These are phyloP conservation scores for Goniozus legneri DNA, from an alignment of 1,140 invertebrate genomes.

Conservation along the genomic window DNA sequence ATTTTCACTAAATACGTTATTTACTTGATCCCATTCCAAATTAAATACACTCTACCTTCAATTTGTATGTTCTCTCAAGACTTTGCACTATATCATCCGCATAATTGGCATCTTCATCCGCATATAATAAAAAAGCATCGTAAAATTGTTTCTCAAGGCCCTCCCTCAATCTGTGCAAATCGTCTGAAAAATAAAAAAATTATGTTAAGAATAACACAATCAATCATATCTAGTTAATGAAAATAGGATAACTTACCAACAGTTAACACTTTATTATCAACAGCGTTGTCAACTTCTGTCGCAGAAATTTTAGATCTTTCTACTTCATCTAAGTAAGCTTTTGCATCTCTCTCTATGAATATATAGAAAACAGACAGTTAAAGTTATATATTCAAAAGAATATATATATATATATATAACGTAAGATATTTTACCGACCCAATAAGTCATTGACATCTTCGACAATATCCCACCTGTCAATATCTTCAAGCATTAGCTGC, in stretches of 20 bases:
- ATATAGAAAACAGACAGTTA: not conserved
- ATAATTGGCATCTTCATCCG: slow-evolving; percentile 66
- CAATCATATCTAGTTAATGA: slow-evolving; percentile 11
- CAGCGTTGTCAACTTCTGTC: slow-evolving; percentile 19
- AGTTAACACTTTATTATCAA: slow-evolving; percentile 35
- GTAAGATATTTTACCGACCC: slow-evolving; percentile 46
- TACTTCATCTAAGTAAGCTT: slow-evolving; percentile 32
- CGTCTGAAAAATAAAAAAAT: slow-evolving; percentile 43
- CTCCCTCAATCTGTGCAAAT: slow-evolving; percentile 51
- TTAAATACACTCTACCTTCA: slow-evolving; percentile 54
- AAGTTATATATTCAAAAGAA: not conserved
- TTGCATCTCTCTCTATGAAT: slow-evolving; percentile 42
- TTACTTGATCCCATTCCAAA: slow-evolving; percentile 1
- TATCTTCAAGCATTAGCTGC: slow-evolving; percentile 52
- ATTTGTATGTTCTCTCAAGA: slow-evolving; percentile 60
- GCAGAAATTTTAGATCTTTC: slow-evolving; percentile 25
- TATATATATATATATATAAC: not conserved
- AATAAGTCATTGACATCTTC: slow-evolving; percentile 59
- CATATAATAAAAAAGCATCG: slow-evolving; percentile 69
- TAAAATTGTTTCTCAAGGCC: slow-evolving; percentile 59
- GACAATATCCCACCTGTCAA: slow-evolving; percentile 67
- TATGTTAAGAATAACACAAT: slow-evolving; percentile 6
- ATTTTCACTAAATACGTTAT: slow-evolving; percentile 10
- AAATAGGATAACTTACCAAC: slow-evolving; percentile 40
- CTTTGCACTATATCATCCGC: slow-evolving; percentile 60